Evolutionary conservation across 1,140 invertebrate genomes (phyloP).

Genomic region (Leptopilina clavipes): DNA sequence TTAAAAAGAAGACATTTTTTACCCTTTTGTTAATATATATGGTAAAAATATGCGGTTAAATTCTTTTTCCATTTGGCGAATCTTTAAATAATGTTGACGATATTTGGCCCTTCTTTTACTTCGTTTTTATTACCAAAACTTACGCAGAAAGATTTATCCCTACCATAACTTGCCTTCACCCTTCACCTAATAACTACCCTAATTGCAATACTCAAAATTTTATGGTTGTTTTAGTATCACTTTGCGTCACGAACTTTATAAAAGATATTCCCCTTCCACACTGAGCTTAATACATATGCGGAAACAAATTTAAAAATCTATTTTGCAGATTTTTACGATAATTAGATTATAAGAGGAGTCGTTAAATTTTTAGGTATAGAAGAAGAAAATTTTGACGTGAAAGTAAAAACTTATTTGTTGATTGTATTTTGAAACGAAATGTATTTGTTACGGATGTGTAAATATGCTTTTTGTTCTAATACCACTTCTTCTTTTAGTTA

Average conservation of each 20-base stretch:
- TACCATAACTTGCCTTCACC: neutral
- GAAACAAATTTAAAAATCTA: neutral
- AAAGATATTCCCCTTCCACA: neutral
- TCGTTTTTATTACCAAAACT: neutral
- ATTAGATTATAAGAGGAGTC: too few species aligned
- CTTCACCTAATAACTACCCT: conserved; percentile 11
- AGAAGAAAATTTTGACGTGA: too few species aligned
- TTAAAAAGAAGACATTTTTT: too few species aligned
- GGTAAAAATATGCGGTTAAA: too few species aligned
- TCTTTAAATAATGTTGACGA: neutral
- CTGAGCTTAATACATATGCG: neutral
- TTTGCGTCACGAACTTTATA: conserved; percentile 16
- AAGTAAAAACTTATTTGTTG: too few species aligned
- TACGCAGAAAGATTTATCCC: conserved; percentile 1
- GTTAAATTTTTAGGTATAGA: too few species aligned
- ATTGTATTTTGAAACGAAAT: too few species aligned
- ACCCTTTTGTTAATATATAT: neutral
- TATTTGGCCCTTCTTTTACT: neutral
- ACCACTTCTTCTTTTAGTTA: too few species aligned
- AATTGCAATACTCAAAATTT: conserved; percentile 20
- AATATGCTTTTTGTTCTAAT: too few species aligned
- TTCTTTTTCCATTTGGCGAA: neutral
- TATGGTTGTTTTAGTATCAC: conserved; percentile 6
- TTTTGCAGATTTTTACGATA: too few species aligned
- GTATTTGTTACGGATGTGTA: too few species aligned